A percentile compares a stretch with the other conserved stretches of the same genome.
Conservation (phyloP, 2,888 invertebrate genomes). For the Lymantria monacha region DNA sequence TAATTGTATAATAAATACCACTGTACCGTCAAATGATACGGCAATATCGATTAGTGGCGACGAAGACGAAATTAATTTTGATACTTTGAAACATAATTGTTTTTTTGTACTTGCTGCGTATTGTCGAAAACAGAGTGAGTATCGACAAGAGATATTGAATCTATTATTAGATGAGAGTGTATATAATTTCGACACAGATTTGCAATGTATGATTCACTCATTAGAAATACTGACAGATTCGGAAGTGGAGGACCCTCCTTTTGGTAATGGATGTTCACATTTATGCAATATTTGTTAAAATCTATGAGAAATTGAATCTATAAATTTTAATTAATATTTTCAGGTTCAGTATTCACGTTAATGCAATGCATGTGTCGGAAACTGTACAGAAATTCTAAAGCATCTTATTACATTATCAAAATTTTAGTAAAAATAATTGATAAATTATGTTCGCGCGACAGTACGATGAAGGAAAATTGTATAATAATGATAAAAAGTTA, state of each 20-base stretch:
- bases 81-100: slow-evolving; percentile 55
- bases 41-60: slow-evolving; percentile 50
- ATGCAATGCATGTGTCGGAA: slow-evolving; percentile 67
- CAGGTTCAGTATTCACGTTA: slow-evolving; percentile 60
- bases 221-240: slow-evolving; percentile 51
- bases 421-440: slow-evolving; percentile 57
- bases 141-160: slow-evolving; percentile 58
- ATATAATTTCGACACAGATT: slow-evolving; percentile 56
- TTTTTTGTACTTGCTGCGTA: slow-evolving; percentile 60
- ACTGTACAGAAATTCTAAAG: slow-evolving; percentile 60
- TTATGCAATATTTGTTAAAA: too few relatives aligned
- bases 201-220: slow-evolving; percentile 56
- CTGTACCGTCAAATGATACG: slow-evolving; percentile 44
- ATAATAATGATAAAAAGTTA: slow-evolving; percentile 70
- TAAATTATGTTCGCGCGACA: slow-evolving; percentile 50
- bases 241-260: slow-evolving; percentile 48
- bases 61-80: slow-evolving; percentile 51
- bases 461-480: slow-evolving; percentile 61
- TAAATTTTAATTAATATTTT: slow-evolving; percentile 12
- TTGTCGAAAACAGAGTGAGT: slow-evolving; percentile 51
- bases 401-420: slow-evolving; percentile 52
- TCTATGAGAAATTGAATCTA: too few relatives aligned
- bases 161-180: slow-evolving; percentile 57
- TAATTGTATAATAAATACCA: slow-evolving; percentile 52
- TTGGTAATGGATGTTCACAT: slow-evolving; percentile 45